A percentile compares a stretch with the other conserved stretches of the same genome.
Conservation (phyloP, 2,113 vertebrate genomes). For the Prinia subflava region DNA sequence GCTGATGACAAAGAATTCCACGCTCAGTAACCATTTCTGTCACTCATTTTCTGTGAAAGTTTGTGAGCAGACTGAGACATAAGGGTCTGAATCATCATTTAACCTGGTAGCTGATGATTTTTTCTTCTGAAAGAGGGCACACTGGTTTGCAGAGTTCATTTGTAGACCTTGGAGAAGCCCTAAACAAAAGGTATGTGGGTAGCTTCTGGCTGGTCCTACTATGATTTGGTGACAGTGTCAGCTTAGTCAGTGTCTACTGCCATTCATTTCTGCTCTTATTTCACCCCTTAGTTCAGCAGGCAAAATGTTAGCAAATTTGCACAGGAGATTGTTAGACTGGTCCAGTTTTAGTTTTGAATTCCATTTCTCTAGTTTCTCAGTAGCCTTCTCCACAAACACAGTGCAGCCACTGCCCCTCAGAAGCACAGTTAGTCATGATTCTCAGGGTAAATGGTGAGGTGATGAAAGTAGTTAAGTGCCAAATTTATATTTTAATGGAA, state of each 20-base stretch:
- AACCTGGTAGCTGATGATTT: rapidly evolving
- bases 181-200: not conserved
- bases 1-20: not conserved
- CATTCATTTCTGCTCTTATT: not conserved
- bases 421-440: not conserved
- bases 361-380: not conserved
- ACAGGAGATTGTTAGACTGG: not conserved
- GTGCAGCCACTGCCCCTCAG: not conserved
- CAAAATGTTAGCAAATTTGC: rapidly evolving
- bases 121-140: not conserved
- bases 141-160: rapidly evolving
- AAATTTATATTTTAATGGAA: not conserved
- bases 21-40: not conserved
- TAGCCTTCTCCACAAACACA: not conserved
- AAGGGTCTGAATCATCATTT: not conserved
- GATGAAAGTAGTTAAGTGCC: not conserved
- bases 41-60: not conserved
- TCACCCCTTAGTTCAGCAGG: not conserved
- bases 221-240: not conserved
- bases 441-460: not conserved
- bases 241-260: not conserved
- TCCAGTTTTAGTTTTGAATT: not conserved
- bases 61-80: not conserved
- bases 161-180: not conserved
- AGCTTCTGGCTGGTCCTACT: not conserved